Percentiles rank a stretch among this genome's conserved stretches.
Evolutionary conservation across 2,888 invertebrate species (phyloP).

Genomic region (Scaptomyza flava): DNA sequence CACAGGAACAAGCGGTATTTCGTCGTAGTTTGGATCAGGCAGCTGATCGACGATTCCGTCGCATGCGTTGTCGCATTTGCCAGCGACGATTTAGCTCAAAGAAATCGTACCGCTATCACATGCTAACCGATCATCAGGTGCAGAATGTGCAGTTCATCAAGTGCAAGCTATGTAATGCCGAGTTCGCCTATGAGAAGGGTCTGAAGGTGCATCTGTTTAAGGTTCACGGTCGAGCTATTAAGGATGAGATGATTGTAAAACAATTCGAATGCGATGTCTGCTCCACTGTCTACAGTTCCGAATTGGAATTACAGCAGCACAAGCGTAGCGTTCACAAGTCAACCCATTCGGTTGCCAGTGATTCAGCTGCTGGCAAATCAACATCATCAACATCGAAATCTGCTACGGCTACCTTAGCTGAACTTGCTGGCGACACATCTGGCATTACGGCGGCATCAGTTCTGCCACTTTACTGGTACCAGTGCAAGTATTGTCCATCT

Average conservation of each 20-base stretch:
- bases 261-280: conserved; percentile 84
- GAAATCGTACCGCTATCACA: conserved; percentile 84
- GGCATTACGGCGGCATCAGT: conserved; percentile 1
- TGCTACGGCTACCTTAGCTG: conserved; percentile 23
- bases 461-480: conserved; percentile 82
- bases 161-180: conserved; percentile 84
- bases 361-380: conserved; percentile 2
- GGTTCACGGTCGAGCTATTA: conserved; percentile 82
- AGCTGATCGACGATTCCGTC: conserved; percentile 81
- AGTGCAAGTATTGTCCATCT: conserved; percentile 84
- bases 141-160: conserved; percentile 84
- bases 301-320: conserved; percentile 82
- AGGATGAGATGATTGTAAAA: conserved; percentile 82
- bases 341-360: conserved; percentile 5
- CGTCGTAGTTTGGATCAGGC: conserved; percentile 81
- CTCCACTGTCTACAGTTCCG: conserved; percentile 83
- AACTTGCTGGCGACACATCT: conserved; percentile 32
- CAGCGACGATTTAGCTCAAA: conserved; percentile 84
- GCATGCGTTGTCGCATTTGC: conserved; percentile 84
- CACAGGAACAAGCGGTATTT: conserved; percentile 77
- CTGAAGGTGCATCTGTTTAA: conserved; percentile 84
- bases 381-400: conserved; percentile 21
- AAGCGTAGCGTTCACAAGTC: conserved; percentile 81
- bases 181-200: conserved; percentile 84
- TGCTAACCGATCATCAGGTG: conserved; percentile 84